Base-by-base conservation (phyloP, 2,113 vertebrate genomes). In the Gallinago paraguaiae region DNA sequence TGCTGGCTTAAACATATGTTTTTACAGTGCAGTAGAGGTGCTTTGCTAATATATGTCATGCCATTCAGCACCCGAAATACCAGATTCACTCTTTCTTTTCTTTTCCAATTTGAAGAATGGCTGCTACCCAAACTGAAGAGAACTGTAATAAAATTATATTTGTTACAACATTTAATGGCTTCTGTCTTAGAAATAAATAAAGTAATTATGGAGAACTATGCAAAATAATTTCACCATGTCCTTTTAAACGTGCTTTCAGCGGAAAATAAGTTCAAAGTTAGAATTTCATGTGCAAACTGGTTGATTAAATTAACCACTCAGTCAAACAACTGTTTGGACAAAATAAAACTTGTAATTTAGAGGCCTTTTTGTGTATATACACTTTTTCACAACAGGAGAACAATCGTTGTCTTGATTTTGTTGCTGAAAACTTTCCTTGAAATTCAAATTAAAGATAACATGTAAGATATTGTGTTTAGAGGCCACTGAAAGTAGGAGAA, bases 1-100 rank as follows among this genome's bases (percentile, higher is more conserved):
- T 91, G 35, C 57, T 82, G 57, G 86, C 88, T 96, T 92, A 96
- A 95, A 48, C 16, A 68, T 56, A 74, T 11, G 14, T 81, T 91
- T 95, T 86, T 69, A 77, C 59, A 65, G 53, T 53, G 45, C 18
- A 28, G 6, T 39, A 61, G 63, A 65, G 41, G 43, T 93, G 45
- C 71, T 72, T 50, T 64, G 43, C 39, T 88, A 64, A 53, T 57
- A 39, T 71, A 46, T 43, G 18, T 78, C 68, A 78, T 13, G 15
- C 54, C 69, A 59, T 75, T 81, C 46, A 45, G 33, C 22, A 59
- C 31, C 31, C 46, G 59, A 54, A 74, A 71, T 54, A 56, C 17
- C 31, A 15, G 24, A 24, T 1, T 2, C 33, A 41, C 39, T 72
- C 53, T 82, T 86, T 79, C 17, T 85, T 88, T 86, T 64, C 17